Percentiles rank a stretch among this genome's conserved stretches.
These are phyloP conservation scores for Acleris holmiana DNA, from an alignment of 2,888 invertebrate genomes.

Conservation along the genomic window DNA sequence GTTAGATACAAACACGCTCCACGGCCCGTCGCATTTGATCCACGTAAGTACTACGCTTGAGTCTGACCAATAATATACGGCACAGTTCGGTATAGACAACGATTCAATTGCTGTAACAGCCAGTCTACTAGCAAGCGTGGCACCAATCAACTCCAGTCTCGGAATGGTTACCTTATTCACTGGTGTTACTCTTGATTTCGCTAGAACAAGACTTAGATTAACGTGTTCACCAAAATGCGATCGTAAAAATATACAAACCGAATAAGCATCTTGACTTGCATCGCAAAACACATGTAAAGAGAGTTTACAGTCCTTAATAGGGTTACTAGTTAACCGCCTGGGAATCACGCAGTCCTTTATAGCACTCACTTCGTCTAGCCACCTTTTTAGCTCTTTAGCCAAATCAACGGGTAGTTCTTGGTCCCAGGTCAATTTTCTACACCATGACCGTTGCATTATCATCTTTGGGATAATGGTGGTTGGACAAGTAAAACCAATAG, in stretches of 20 bases:
- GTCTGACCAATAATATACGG: background rate
- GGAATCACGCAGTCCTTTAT: background rate
- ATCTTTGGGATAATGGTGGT: constrained; percentile 38
- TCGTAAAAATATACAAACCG: no score
- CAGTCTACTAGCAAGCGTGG: constrained; percentile 3
- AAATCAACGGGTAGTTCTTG: constrained; percentile 12
- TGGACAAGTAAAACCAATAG: constrained; percentile 35
- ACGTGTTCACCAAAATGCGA: constrained; percentile 4
- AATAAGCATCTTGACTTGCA: constrained; percentile 8
- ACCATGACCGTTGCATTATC: constrained; percentile 37
- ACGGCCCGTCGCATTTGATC: constrained; percentile 5
- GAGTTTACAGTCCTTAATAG: background rate
- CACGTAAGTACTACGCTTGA: background rate
- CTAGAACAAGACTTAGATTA: constrained; percentile 3
- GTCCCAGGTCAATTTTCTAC: constrained; percentile 32
- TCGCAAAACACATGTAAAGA: constrained; percentile 7
- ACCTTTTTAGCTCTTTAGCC: constrained; percentile 1
- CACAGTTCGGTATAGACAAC: background rate
- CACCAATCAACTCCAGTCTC: constrained; percentile 5
- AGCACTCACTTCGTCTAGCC: background rate
- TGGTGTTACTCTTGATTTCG: constrained; percentile 8
- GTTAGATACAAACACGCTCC: constrained; percentile 6
- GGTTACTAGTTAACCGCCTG: background rate
- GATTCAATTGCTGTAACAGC: constrained; percentile 1
- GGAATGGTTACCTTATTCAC: constrained; percentile 10